Percentiles rank a stretch among this genome's conserved stretches.
These are phyloP conservation scores for Lottia gigantea DNA, from an alignment of 2,888 invertebrate genomes.

Conservation along the genomic window DNA sequence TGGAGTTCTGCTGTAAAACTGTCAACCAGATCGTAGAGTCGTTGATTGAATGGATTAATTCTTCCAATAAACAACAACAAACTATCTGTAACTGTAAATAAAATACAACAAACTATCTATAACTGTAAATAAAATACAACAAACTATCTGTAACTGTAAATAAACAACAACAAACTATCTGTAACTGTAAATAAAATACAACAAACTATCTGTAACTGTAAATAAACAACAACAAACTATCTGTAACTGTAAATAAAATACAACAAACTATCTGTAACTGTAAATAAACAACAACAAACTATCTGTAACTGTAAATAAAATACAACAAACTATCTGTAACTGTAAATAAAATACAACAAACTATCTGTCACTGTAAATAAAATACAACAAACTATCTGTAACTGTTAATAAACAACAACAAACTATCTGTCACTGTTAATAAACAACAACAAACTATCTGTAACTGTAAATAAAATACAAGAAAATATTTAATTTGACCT, in stretches of 20 bases:
- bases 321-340: constrained; percentile 19
- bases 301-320: no score
- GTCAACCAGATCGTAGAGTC: constrained; percentile 49
- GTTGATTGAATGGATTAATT: constrained; percentile 46
- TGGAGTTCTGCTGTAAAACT: constrained; percentile 50
- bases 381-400: no score
- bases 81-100: constrained; percentile 53
- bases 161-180: no score
- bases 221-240: no score
- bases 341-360: constrained; percentile 50
- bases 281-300: no score
- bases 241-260: no score
- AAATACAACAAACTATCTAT: no score
- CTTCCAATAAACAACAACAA: constrained; percentile 52
- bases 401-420: constrained; percentile 48
- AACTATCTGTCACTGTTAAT: constrained; percentile 52
- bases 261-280: constrained; percentile 20
- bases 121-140: no score
- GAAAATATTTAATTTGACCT: no score
- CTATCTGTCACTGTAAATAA: constrained; percentile 50
- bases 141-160: not conserved
- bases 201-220: no score
- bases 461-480: not conserved
- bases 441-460: no score
- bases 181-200: no score